Conservation (phyloP, 2,797 vertebrate genomes). For the Acanthurus tractus region DNA sequence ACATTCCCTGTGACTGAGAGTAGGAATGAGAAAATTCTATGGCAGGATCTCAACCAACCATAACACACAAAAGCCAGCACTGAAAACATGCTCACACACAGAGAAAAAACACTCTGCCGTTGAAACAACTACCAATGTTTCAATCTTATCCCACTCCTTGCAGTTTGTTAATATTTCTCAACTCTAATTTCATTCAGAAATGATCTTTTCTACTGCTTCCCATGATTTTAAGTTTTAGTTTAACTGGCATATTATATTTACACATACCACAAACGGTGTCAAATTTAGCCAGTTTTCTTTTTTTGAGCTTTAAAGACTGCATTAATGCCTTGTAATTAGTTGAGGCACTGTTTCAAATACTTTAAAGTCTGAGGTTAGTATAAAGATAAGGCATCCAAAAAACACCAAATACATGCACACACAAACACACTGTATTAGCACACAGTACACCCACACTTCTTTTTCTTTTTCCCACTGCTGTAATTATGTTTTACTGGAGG, state of each 20-base stretch:
- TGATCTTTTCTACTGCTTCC: conserved; percentile 5
- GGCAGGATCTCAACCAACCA: conserved; percentile 37
- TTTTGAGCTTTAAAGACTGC: conserved; percentile 27
- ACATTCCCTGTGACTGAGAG: conserved; percentile 41
- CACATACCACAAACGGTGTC: conserved; percentile 3
- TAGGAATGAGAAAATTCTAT: conserved; percentile 44
- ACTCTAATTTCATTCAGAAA: conserved; percentile 19
- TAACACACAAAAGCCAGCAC: conserved; percentile 24
- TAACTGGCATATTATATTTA: conserved; percentile 1
- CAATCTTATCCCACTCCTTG: conserved; percentile 19
- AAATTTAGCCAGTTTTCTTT: conserved; percentile 14
- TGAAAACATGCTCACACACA: neutral
- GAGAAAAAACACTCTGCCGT: neutral
- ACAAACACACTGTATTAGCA: conserved; percentile 66
- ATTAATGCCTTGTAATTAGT: conserved; percentile 20
- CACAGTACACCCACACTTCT: conserved; percentile 81
- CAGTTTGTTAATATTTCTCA: conserved; percentile 26
- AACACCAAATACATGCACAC: conserved; percentile 6
- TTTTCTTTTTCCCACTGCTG: conserved; percentile 73
- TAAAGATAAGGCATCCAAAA: conserved; percentile 57
- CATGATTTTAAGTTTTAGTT: neutral
- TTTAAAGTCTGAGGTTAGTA: conserved; percentile 25
- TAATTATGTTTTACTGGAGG: conserved; percentile 38
- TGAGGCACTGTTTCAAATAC: conserved; percentile 23
- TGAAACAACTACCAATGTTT: neutral